Conservation (phyloP, 35 echinoderm and acorn worm species). For the Heliocidaris tuberculata region DNA sequence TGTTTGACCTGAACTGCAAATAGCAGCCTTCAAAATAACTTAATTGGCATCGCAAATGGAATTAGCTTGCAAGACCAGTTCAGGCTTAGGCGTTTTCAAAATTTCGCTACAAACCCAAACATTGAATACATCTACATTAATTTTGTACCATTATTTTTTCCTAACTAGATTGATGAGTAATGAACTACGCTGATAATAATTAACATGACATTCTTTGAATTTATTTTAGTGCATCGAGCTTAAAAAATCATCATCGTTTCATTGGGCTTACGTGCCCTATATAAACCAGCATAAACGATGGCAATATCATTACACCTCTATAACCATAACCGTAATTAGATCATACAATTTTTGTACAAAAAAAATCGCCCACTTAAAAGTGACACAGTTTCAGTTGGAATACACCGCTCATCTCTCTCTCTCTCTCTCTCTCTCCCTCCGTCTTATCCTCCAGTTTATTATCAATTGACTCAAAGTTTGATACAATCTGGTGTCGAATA, state of each 20-base stretch:
- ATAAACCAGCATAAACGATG: too few relatives aligned
- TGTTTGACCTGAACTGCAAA: neutral
- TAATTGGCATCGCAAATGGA: neutral
- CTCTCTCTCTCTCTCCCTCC: neutral
- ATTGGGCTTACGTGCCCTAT: too few relatives aligned
- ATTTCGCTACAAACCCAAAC: neutral
- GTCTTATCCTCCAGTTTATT: neutral
- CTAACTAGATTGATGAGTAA: neutral
- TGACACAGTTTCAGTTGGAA: neutral
- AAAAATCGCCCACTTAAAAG: too few relatives aligned
- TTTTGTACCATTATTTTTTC: neutral
- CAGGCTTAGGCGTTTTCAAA: neutral
- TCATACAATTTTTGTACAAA: too few relatives aligned
- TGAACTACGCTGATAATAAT: neutral
- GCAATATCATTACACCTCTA: too few relatives aligned
- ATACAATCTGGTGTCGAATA: too few relatives aligned
- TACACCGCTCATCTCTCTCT: neutral
- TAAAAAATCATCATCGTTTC: too few relatives aligned
- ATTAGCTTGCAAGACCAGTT: neutral
- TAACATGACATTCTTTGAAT: too few relatives aligned
- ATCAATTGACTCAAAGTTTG: neutral
- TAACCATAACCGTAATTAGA: too few relatives aligned
- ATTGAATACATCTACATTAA: neutral
- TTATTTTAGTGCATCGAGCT: too few relatives aligned
- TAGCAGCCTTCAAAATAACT: too few relatives aligned